These are phyloP conservation scores for Mustela nigripes DNA, from an alignment of 2,113 vertebrate genomes.

Conservation along the genomic window DNA sequence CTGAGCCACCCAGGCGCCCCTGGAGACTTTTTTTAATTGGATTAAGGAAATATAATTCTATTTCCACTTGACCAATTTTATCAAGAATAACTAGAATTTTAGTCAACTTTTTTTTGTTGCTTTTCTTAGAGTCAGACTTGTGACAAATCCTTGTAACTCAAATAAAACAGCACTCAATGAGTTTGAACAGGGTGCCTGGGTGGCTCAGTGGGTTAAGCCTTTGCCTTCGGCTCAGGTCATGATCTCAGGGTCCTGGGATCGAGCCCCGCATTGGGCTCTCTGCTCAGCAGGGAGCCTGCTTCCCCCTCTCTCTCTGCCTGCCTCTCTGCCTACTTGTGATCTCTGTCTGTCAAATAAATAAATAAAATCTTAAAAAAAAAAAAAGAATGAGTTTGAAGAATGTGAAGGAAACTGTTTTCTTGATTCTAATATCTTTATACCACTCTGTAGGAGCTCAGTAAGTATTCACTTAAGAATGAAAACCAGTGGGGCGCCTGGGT, in stretches of 20 bases:
- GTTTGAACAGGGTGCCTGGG: not conserved
- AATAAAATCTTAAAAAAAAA: too few species aligned
- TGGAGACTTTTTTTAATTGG: not conserved
- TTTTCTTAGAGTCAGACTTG: not conserved
- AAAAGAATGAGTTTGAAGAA: not conserved
- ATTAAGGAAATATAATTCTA: not conserved
- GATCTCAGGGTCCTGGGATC: too few species aligned
- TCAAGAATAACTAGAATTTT: conserved; percentile 6
- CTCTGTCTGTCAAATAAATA: too few species aligned
- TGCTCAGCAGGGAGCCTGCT: too few species aligned
- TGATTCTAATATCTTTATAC: not conserved
- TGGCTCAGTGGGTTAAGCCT: too few species aligned
- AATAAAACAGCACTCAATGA: conserved; percentile 28
- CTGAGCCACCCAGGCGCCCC: too few species aligned
- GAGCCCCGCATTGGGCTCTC: too few species aligned
- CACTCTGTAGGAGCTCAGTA: not conserved
- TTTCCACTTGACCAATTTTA: conserved; percentile 17
- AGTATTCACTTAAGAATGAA: conserved; percentile 37
- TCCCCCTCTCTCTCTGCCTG: too few species aligned
- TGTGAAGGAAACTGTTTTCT: not conserved
- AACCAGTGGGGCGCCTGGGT: not conserved
- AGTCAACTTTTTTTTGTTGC: not conserved
- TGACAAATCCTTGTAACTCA: not conserved
- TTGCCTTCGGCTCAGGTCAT: too few species aligned
- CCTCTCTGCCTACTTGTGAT: too few species aligned